phyloP scores from a whole-genome alignment of 2,888 invertebrate genomes.

The Augochlorella aurata region DNA sequence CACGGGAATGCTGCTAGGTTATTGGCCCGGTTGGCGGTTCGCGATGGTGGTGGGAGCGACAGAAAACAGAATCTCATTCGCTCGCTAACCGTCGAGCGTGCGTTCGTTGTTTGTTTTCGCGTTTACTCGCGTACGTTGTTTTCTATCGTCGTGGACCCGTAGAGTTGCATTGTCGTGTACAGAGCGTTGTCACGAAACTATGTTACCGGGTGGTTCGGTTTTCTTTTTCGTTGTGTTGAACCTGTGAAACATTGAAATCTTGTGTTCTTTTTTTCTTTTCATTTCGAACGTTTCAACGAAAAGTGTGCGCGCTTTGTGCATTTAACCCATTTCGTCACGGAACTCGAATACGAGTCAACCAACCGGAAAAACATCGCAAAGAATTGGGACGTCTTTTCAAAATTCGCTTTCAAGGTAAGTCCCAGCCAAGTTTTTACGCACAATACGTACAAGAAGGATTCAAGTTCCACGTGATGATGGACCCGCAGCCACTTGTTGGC shows the following conservation, averaged over 20 bases:
- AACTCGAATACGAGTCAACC: conserved; percentile 22
- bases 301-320: conserved; percentile 34
- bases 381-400: conserved; percentile 14
- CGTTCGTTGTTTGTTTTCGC: conserved; percentile 35
- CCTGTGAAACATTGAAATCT: conserved; percentile 41
- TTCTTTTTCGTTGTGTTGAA: conserved; percentile 27
- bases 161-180: conserved; percentile 26
- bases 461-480: conserved; percentile 41
- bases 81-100: conserved; percentile 65
- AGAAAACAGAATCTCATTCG: conserved; percentile 61
- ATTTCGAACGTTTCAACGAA: conserved; percentile 2
- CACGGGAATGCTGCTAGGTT: conserved; percentile 44
- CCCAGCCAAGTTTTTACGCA: neutral
- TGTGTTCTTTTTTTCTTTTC: conserved; percentile 21
- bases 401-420: conserved; percentile 48
- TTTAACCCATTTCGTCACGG: conserved; percentile 16
- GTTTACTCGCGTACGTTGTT: conserved; percentile 31
- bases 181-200: neutral
- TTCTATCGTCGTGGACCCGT: conserved; percentile 28
- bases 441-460: neutral
- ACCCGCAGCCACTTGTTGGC: conserved; percentile 71
- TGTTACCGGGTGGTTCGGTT: conserved; percentile 16
- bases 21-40: conserved; percentile 38
- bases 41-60: conserved; percentile 28
- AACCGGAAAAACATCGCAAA: conserved; percentile 34